A percentile compares a stretch with the other conserved stretches of the same genome.
Conservation (phyloP, 1,140 invertebrate species). For the Prorops nasuta region DNA sequence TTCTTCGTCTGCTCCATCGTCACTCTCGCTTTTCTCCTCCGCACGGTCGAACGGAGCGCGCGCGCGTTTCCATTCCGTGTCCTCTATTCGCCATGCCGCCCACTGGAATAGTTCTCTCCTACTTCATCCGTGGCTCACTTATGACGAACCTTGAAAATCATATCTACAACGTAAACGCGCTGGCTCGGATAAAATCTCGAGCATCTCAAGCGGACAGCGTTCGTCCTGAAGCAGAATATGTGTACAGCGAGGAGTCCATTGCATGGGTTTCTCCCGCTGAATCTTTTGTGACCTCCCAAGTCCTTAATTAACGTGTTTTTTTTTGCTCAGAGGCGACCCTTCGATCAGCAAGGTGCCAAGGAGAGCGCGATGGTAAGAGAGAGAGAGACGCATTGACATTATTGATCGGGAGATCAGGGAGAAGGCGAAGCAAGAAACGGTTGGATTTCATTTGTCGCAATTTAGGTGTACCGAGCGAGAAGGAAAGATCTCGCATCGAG, state of each 20-base stretch:
- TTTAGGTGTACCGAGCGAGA: not conserved
- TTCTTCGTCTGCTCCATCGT: conserved; percentile 13
- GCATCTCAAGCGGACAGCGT: not conserved
- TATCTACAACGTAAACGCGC: conserved; percentile 32
- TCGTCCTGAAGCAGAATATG: not conserved
- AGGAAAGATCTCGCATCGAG: not conserved
- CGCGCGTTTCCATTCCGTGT: conserved; percentile 1
- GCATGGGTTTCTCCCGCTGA: not conserved
- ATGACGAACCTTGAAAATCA: conserved; percentile 47
- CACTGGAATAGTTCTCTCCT: conserved; percentile 14
- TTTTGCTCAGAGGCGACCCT: not conserved
- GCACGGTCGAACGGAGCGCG: too few relatives aligned
- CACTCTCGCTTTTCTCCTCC: conserved; percentile 11
- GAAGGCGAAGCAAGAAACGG: not conserved
- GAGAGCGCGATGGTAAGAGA: too few relatives aligned
- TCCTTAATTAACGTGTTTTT: conserved; percentile 12
- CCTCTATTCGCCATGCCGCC: conserved; percentile 12
- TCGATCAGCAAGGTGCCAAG: too few relatives aligned
- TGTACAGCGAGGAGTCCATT: not conserved
- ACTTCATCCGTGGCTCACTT: conserved; percentile 30
- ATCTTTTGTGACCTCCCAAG: conserved; percentile 13
- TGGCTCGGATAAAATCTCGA: conserved; percentile 32
- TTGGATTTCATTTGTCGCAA: not conserved
- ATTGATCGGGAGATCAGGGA: not conserved
- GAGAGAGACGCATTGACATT: too few relatives aligned